Evolutionary conservation across 2,797 vertebrate species (phyloP).

Genomic region (Myotis daubentonii): DNA sequence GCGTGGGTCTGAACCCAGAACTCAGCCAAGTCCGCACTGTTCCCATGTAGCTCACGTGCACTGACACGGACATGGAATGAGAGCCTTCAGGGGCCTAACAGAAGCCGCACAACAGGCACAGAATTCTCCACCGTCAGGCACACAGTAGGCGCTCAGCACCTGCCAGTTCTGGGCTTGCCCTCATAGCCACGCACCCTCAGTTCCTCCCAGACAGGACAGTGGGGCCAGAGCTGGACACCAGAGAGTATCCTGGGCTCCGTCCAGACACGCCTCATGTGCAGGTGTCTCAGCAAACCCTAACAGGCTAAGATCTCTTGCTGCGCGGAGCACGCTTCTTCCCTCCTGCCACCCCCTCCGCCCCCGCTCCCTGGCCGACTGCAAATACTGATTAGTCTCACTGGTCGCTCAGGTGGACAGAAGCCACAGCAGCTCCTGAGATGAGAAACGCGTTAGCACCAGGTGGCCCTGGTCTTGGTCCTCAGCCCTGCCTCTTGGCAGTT

Average conservation of each 20-base stretch:
- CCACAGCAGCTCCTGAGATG: background rate
- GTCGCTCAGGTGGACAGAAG: background rate
- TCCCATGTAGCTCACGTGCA: accelerated
- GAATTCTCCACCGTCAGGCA: background rate
- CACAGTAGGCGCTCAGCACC: background rate
- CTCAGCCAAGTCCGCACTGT: accelerated
- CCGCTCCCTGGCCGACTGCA: background rate
- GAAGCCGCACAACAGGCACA: background rate
- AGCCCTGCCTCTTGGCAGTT: background rate
- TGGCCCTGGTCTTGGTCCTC: background rate
- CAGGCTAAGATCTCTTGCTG: background rate
- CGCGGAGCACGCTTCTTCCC: background rate
- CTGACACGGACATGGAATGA: background rate
- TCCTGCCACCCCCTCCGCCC: background rate
- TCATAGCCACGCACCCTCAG: background rate
- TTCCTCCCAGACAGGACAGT: background rate
- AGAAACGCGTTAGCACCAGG: background rate
- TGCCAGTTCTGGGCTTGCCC: background rate
- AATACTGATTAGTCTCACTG: background rate
- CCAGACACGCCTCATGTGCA: background rate
- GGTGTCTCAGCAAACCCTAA: background rate
- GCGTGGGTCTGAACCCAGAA: background rate
- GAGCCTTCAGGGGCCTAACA: background rate
- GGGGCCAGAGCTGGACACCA: background rate
- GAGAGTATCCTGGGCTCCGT: background rate